Percentiles rank a stretch among this genome's conserved stretches.
These are phyloP conservation scores for Trinectes maculatus DNA, from an alignment of 2,113 vertebrate genomes.

Conservation along the genomic window DNA sequence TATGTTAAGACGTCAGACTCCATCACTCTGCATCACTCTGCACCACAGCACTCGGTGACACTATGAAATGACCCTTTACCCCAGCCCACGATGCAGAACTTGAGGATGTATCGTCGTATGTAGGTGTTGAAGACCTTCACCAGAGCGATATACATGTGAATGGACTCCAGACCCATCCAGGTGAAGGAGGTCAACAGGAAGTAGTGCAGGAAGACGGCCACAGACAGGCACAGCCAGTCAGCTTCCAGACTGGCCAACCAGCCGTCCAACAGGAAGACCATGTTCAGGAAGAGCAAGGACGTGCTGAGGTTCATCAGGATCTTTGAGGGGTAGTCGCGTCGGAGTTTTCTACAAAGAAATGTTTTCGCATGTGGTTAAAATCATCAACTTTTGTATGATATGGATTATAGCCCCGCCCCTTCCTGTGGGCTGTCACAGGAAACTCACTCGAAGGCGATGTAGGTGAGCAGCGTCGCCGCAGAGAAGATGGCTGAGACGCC, in stretches of 20 bases:
- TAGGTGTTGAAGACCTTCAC: slow-evolving; percentile 99
- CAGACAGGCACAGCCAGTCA: slow-evolving; percentile 84
- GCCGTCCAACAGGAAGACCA: slow-evolving; percentile 91
- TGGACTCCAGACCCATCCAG: slow-evolving; percentile 97
- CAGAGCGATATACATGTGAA: slow-evolving; percentile 98
- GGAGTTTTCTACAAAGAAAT: slow-evolving; percentile 86
- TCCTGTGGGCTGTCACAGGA: no score
- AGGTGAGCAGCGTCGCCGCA: slow-evolving; percentile 94
- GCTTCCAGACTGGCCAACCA: slow-evolving; percentile 89
- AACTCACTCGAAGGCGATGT: slow-evolving; percentile 96
- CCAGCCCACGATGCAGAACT: slow-evolving; percentile 97
- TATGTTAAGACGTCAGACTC: no score
- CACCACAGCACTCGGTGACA: no score
- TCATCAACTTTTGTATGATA: no score
- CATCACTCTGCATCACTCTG: no score
- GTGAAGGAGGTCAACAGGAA: slow-evolving; percentile 96
- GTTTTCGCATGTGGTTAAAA: no score
- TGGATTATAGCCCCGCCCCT: no score
- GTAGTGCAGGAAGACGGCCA: slow-evolving; percentile 91
- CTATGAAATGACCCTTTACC: no score
- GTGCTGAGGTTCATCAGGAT: slow-evolving; percentile 98
- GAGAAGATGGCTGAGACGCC: slow-evolving; percentile 95
- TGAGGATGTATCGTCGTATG: slow-evolving; percentile 94
- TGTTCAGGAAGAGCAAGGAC: slow-evolving; percentile 91
- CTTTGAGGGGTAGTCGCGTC: slow-evolving; percentile 98